These are phyloP conservation scores for Zosterops lateralis DNA, from an alignment of 2,113 vertebrate genomes.

Conservation along the genomic window DNA sequence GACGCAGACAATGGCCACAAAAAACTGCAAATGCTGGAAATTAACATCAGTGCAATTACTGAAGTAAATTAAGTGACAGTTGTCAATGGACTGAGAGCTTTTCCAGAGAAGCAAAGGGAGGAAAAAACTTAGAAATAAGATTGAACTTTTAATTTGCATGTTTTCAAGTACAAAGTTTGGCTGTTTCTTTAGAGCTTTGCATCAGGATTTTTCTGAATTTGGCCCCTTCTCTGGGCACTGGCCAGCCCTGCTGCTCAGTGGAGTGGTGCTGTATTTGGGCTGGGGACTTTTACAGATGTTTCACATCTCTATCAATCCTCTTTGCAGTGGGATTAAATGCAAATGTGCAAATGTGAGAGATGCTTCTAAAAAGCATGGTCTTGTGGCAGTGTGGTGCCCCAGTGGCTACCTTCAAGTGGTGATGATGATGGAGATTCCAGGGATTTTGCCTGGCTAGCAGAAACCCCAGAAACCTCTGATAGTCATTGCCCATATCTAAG, in stretches of 20 bases:
- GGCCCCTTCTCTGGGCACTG: background rate
- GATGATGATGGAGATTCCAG: background rate
- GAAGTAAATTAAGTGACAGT: conserved; percentile 39
- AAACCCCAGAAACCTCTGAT: background rate
- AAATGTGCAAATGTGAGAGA: background rate
- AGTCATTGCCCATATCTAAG: rapidly evolving
- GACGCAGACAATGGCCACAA: background rate
- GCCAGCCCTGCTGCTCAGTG: background rate
- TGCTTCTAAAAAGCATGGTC: background rate
- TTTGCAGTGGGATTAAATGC: background rate
- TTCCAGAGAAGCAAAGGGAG: background rate
- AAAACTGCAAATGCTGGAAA: conserved; percentile 3
- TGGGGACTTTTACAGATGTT: background rate
- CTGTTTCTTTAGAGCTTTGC: background rate
- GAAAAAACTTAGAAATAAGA: background rate
- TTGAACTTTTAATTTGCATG: background rate
- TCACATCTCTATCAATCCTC: background rate
- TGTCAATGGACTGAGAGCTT: background rate
- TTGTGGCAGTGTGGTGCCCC: background rate
- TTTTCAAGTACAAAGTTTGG: background rate
- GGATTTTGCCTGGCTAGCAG: background rate
- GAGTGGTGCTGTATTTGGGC: background rate
- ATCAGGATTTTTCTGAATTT: background rate
- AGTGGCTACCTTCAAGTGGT: background rate
- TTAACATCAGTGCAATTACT: background rate